Evolutionary conservation across 2,113 vertebrate species (phyloP).

Genomic region (Tachycineta bicolor): DNA sequence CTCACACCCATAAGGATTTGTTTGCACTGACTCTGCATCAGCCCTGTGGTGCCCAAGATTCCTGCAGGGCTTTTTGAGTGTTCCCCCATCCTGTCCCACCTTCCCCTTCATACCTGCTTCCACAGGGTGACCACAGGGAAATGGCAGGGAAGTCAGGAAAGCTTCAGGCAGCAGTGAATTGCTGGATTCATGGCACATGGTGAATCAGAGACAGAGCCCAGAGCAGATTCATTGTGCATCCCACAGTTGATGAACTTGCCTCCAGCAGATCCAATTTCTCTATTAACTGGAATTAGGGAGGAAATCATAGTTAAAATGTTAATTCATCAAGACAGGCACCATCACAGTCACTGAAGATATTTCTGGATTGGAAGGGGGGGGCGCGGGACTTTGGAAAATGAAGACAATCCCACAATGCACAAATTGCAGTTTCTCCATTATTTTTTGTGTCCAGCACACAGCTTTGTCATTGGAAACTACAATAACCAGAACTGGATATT

Average conservation of each 20-base stretch:
- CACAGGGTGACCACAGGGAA: not conserved
- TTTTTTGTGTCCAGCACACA: not conserved
- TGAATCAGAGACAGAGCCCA: not conserved
- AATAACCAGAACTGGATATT: not conserved
- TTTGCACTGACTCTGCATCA: not conserved
- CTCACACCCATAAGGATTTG: not conserved
- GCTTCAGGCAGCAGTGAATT: accelerated
- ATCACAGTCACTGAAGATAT: not conserved
- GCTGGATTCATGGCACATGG: accelerated
- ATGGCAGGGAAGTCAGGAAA: not conserved
- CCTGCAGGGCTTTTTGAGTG: not conserved
- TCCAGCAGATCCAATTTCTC: not conserved
- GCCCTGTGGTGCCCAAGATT: not conserved
- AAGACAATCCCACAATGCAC: not conserved
- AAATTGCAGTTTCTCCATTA: not conserved
- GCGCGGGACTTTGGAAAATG: not conserved
- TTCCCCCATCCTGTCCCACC: not conserved
- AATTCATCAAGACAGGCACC: not conserved
- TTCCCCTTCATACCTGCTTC: not conserved
- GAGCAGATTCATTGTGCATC: not conserved
- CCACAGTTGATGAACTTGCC: not conserved
- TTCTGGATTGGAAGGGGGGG: not conserved
- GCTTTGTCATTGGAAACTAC: not conserved
- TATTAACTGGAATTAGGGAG: not conserved
- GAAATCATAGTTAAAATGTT: not conserved